Base-by-base conservation (phyloP, 1,140 invertebrate species). In the Caenorhabditis inopinata region DNA sequence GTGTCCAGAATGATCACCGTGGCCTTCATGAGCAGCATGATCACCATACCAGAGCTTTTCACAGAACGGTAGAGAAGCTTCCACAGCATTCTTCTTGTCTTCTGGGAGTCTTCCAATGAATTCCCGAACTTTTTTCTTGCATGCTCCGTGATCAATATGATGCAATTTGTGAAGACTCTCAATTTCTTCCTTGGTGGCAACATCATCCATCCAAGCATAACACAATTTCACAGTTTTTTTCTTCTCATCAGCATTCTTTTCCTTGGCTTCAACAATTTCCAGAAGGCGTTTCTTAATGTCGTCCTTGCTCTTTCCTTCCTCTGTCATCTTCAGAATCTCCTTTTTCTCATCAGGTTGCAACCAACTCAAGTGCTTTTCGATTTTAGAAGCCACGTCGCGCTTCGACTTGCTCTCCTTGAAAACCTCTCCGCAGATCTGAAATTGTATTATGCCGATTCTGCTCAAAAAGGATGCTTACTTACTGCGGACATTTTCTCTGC, bases 11-110 rank as follows among this genome's bases (percentile, higher is more conserved):
- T 79, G 78, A 32, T 35, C 62, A 7, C 48, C 49, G 27, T 74
- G 58, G 35, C 18, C 45, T 18, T 25, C 27, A 48, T 75, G 74
- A 2, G 38, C 11, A 3, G 35, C 38, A 35, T 79, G 78, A 42
- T 79, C 46, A 74, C 78, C 78, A 25, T 79, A 79, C 78, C 78
- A 79, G 16, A 79, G 38, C 78, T 79, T 79, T 51, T 79, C 78
- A 68, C 78, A 79, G 62, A 79, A 79, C 23, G 78, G 68, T 1
- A 79, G 38, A n/a, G 46, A 68, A 5, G 46, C 58, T 27, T 79
- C 78, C 7, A 79, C 78, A 14, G 21, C 62, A 5, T 42, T n/a
- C 51, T 79, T 46, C 23, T 23, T 74, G 14, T 48, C 47, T 16
- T 42, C 46, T 27, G 42, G 27, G 27, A 79, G 78, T 74, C 48